phyloP scores from a whole-genome alignment of 2,888 invertebrate genomes.

The Iphiclides podalirius region DNA sequence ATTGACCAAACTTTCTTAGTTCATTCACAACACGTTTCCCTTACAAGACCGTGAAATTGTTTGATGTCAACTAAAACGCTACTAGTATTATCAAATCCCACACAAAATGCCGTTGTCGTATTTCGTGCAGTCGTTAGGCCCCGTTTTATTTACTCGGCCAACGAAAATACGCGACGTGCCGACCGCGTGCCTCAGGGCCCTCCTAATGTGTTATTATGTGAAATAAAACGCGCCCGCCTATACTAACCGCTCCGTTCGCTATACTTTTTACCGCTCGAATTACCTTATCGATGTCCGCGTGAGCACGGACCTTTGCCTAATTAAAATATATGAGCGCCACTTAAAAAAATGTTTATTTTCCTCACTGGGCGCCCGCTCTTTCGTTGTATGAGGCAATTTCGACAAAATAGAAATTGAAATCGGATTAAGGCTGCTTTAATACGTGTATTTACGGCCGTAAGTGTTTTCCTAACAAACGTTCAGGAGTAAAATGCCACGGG shows the following conservation, averaged over 20 bases:
- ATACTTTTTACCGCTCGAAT: conserved; percentile 42
- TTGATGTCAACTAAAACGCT: conserved; percentile 14
- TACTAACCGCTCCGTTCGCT: conserved; percentile 35
- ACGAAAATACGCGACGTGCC: conserved; percentile 47
- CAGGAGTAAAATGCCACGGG: background rate
- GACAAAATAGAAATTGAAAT: conserved; percentile 26
- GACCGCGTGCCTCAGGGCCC: conserved; percentile 48
- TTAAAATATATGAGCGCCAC: conserved; percentile 71
- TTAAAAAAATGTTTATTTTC: conserved; percentile 56
- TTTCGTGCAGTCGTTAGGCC: conserved; percentile 45
- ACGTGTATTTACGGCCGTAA: conserved; percentile 17
- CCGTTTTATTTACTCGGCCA: conserved; percentile 66
- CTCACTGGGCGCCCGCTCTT: conserved; percentile 27
- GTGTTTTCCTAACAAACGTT: background rate
- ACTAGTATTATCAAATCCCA: conserved; percentile 16
- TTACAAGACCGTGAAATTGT: background rate
- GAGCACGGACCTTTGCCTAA: conserved; percentile 56
- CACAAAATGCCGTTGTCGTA: conserved; percentile 38
- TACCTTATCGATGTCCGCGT: conserved; percentile 63
- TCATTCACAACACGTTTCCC: background rate
- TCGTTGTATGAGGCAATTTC: conserved; percentile 24
- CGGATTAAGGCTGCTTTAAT: conserved; percentile 19
- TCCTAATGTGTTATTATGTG: conserved; percentile 73
- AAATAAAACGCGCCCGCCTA: conserved; percentile 61
- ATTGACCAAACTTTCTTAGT: too few relatives aligned